Conservation (phyloP, 1,140 invertebrate species). For the Cataglyphis hispanica region DNA sequence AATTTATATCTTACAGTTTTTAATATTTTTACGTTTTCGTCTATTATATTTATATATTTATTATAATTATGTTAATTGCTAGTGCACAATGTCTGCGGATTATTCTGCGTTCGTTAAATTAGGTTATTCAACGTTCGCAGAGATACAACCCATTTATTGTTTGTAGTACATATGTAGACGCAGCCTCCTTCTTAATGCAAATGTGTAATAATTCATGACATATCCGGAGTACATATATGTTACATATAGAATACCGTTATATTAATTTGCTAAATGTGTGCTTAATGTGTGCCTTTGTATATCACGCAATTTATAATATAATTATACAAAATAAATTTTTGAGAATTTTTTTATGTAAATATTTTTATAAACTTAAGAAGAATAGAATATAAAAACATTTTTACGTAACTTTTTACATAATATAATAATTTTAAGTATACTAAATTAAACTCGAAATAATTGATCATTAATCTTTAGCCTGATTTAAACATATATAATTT, state of each 20-base stretch:
- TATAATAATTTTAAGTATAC: background rate
- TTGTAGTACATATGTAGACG: background rate
- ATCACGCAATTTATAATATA: background rate
- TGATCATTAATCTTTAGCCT: background rate
- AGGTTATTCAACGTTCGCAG: background rate
- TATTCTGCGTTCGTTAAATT: background rate
- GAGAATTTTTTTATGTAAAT: background rate
- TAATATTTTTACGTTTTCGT: constrained; percentile 11
- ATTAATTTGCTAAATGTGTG: background rate
- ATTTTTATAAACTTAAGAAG: background rate
- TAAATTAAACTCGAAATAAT: background rate
- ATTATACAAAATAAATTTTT: background rate
- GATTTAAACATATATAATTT: background rate
- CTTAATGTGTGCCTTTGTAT: background rate
- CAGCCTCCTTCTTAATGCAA: constrained; percentile 3
- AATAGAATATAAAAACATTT: no score
- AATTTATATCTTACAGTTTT: background rate
- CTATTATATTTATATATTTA: background rate
- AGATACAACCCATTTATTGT: constrained; percentile 12
- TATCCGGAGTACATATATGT: background rate
- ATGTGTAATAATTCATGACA: constrained; percentile 29
- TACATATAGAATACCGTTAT: background rate
- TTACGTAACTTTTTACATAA: background rate
- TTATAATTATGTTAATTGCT: constrained; percentile 26
- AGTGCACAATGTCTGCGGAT: background rate